phyloP scores from a whole-genome alignment of 2,113 vertebrate species.

The Catharus minimus region DNA sequence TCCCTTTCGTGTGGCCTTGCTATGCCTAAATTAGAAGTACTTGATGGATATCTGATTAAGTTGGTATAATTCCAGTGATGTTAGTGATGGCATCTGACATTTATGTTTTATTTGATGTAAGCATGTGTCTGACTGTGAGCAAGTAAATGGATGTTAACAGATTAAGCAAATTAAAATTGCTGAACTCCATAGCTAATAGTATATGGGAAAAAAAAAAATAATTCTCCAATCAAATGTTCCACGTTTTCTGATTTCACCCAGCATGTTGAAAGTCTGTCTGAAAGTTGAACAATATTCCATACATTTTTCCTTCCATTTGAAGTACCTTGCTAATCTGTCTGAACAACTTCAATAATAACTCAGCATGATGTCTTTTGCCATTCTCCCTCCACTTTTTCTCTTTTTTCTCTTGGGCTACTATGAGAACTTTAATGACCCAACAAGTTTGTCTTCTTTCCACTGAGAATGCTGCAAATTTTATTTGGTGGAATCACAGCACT shows the following conservation, averaged over 20 bases:
- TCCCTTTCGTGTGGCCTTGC: not conserved
- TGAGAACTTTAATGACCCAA: conserved; percentile 26
- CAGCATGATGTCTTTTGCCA: conserved; percentile 4
- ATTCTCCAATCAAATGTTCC: not conserved
- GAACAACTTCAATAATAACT: conserved; percentile 3
- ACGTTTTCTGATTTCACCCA: not conserved
- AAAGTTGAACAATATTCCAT: not conserved
- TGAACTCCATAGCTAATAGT: not conserved
- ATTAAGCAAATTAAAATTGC: not conserved
- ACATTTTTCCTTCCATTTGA: not conserved
- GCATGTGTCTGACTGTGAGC: not conserved
- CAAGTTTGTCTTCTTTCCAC: conserved; percentile 46
- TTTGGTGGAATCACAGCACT: conserved; percentile 41
- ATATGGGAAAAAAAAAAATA: rapidly evolving
- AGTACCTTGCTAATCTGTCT: not conserved
- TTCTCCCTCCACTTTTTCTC: conserved; percentile 21
- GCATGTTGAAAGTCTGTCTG: not conserved
- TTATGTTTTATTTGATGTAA: not conserved
- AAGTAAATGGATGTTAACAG: not conserved
- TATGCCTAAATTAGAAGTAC: not conserved
- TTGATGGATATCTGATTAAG: not conserved
- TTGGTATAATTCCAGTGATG: not conserved
- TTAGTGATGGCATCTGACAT: not conserved
- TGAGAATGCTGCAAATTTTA: conserved; percentile 26
- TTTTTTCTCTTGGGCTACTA: conserved; percentile 21